A percentile compares a stretch with the other conserved stretches of the same genome.
Conservation (phyloP, 1,140 invertebrate species). For the Danaus melanippus region DNA sequence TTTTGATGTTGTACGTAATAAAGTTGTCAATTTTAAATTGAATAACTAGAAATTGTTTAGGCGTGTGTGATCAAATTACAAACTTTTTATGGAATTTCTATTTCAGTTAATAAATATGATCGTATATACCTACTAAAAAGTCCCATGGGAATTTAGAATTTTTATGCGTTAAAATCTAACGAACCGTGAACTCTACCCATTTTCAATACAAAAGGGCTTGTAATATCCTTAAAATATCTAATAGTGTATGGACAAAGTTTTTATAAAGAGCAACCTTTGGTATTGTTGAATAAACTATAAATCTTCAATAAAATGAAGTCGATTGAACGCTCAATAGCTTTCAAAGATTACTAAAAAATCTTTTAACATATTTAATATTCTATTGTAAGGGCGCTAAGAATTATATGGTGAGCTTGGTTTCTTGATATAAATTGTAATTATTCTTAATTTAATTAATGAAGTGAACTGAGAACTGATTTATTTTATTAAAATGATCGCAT, state of each 20-base stretch:
- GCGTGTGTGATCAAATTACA: too few relatives aligned
- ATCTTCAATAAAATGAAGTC: conserved; percentile 63
- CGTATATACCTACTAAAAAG: conserved; percentile 7
- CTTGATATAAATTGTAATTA: too few relatives aligned
- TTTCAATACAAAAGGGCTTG: conserved; percentile 39
- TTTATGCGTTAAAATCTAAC: conserved; percentile 54
- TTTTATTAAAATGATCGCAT: not conserved
- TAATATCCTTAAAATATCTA: conserved; percentile 38
- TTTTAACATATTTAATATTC: conserved; percentile 46
- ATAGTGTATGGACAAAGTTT: conserved; percentile 32
- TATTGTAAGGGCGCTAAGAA: conserved; percentile 59
- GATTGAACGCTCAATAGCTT: conserved; percentile 48
- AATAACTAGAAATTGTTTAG: too few relatives aligned
- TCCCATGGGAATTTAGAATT: conserved; percentile 17
- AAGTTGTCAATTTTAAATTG: too few relatives aligned
- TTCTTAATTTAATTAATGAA: too few relatives aligned
- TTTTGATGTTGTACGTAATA: too few relatives aligned
- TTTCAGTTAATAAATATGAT: not conserved
- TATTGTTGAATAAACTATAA: conserved; percentile 71
- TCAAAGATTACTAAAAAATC: conserved; percentile 22
- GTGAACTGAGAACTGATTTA: not conserved
- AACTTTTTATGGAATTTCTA: too few relatives aligned
- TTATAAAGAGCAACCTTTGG: conserved; percentile 45
- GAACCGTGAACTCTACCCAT: conserved; percentile 42
- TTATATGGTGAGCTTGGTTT: conserved; percentile 43